phyloP scores from a whole-genome alignment of 2,797 vertebrate species.

The Anguilla marmorata region DNA sequence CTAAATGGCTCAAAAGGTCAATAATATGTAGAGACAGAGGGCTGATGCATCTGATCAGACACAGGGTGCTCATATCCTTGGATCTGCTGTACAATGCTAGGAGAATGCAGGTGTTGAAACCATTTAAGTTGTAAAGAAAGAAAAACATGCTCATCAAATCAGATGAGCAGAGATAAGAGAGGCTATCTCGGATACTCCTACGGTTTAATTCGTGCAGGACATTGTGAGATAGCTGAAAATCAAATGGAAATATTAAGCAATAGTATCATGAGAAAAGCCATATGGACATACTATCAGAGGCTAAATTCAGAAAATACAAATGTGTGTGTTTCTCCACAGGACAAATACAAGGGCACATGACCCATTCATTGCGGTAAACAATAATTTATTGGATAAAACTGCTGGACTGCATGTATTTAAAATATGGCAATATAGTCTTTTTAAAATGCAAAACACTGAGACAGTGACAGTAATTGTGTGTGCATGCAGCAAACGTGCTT shows the following conservation, averaged over 20 bases:
- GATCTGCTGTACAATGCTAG: background rate
- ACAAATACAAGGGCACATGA: background rate
- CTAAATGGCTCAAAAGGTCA: background rate
- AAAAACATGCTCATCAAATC: background rate
- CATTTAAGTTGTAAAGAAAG: background rate
- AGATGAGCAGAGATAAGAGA: background rate
- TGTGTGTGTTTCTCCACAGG: background rate
- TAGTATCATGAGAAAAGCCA: background rate
- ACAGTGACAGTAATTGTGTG: background rate
- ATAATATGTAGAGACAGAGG: background rate
- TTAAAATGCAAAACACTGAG: background rate
- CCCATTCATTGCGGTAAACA: slow-evolving; percentile 24
- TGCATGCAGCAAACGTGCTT: background rate
- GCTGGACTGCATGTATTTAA: slow-evolving; percentile 27
- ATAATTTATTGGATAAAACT: slow-evolving; percentile 45
- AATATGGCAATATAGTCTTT: slow-evolving; percentile 25
- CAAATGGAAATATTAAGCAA: background rate
- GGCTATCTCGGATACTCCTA: background rate
- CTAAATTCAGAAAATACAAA: background rate
- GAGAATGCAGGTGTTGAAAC: background rate
- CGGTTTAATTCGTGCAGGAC: background rate
- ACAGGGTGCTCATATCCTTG: background rate
- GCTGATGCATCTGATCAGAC: background rate
- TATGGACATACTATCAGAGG: background rate
- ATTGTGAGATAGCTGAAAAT: background rate